A percentile compares a stretch with the other conserved stretches of the same genome.
Conservation (phyloP, 2,888 invertebrate species). For the Tipula vernalis region DNA sequence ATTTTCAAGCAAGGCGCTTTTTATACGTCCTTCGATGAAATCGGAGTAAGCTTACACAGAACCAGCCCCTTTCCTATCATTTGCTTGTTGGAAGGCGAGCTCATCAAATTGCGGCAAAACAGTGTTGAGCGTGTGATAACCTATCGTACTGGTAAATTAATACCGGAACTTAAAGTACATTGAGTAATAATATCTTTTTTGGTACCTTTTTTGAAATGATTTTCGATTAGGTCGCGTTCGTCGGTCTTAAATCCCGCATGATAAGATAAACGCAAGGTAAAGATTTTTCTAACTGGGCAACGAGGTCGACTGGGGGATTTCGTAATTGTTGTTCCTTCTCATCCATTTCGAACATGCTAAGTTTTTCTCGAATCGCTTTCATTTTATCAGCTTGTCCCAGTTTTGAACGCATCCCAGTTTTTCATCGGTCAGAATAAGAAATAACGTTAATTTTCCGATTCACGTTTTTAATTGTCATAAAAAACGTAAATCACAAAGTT, state of each 20-base stretch:
- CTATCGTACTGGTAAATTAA: conserved; percentile 87
- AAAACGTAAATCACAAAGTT: no score
- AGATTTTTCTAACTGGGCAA: conserved; percentile 58
- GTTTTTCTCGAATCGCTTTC: conserved; percentile 41
- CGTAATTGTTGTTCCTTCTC: conserved; percentile 73
- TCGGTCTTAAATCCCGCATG: conserved; percentile 96
- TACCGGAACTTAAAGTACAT: conserved; percentile 89
- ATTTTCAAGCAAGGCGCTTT: conserved; percentile 65
- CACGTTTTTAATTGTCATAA: no score
- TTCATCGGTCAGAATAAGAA: no score
- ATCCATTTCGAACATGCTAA: conserved; percentile 46
- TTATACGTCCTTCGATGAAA: conserved; percentile 56
- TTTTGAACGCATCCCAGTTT: no score
- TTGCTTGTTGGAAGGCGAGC: conserved; percentile 78
- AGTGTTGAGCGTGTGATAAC: conserved; percentile 85
- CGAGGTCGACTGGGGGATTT: conserved; percentile 66
- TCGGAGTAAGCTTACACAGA: conserved; percentile 52
- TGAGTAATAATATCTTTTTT: conserved; percentile 82
- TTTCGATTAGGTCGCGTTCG: conserved; percentile 91
- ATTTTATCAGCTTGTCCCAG: conserved; percentile 18
- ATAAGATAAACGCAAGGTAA: conserved; percentile 79
- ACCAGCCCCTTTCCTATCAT: conserved; percentile 83
- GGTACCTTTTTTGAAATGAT: conserved; percentile 66
- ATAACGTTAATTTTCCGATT: no score
- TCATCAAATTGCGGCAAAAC: conserved; percentile 64